Conservation (phyloP, 2,888 invertebrate species). For the Xanthorhoe designata region DNA sequence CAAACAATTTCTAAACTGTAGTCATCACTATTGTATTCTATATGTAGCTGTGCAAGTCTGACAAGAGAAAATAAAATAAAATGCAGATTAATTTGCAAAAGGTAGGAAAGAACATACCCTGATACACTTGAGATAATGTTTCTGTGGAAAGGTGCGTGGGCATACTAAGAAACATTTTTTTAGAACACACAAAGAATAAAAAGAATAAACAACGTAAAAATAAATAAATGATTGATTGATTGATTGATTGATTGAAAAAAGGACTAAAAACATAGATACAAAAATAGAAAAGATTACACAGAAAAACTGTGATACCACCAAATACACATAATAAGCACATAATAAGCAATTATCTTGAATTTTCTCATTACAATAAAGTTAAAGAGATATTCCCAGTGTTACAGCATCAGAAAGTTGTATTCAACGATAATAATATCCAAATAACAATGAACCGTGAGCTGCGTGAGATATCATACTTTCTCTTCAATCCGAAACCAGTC, state of each 20-base stretch:
- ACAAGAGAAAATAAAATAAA: neutral
- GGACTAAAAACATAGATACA: too few species aligned
- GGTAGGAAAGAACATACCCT: neutral
- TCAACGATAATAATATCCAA: slow-evolving; percentile 32
- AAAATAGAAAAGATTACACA: too few species aligned
- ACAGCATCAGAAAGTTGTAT: slow-evolving; percentile 23
- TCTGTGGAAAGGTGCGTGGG: too few species aligned
- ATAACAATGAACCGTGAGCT: slow-evolving; percentile 37
- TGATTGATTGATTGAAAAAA: too few species aligned
- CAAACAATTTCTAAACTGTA: neutral
- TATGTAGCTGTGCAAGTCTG: neutral
- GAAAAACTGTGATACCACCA: too few species aligned
- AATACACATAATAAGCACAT: neutral
- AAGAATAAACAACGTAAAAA: too few species aligned
- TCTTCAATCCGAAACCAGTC: slow-evolving; percentile 51
- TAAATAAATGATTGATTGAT: too few species aligned
- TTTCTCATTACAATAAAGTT: neutral
- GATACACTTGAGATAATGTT: neutral
- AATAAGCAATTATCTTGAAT: neutral
- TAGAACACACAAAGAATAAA: too few species aligned
- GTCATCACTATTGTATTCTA: neutral
- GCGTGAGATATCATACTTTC: slow-evolving; percentile 51
- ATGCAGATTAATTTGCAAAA: neutral
- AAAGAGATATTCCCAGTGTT: slow-evolving; percentile 7
- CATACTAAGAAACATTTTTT: too few species aligned